phyloP scores from a whole-genome alignment of 2,888 invertebrate species.

The Caenorhabditis sp. region DNA sequence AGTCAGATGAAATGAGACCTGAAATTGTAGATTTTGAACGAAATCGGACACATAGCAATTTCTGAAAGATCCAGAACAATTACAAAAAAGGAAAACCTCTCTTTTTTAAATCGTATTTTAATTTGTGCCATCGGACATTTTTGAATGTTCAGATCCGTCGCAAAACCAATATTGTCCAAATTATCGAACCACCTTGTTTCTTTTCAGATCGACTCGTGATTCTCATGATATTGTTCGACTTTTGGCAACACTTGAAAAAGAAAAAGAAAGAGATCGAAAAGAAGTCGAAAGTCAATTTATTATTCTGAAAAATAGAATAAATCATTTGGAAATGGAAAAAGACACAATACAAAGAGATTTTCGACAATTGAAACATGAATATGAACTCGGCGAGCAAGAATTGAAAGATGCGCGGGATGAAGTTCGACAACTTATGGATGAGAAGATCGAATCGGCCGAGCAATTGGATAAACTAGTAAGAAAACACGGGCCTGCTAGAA shows the following conservation, averaged over 20 bases:
- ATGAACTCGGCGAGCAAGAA: conserved; percentile 25
- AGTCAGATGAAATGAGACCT: no score
- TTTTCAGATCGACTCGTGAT: conserved; percentile 38
- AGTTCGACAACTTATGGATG: conserved; percentile 29
- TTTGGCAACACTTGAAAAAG: conserved; percentile 42
- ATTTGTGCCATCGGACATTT: no score
- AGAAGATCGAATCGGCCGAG: conserved; percentile 29
- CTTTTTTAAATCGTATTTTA: no score
- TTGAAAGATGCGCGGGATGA: conserved; percentile 27
- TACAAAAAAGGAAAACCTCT: neutral
- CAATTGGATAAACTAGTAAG: conserved; percentile 28
- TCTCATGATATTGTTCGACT: conserved; percentile 51
- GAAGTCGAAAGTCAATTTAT: conserved; percentile 52
- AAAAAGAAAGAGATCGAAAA: conserved; percentile 48
- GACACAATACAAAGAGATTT: conserved; percentile 15
- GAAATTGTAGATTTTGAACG: no score
- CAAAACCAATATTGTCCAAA: no score
- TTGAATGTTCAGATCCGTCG: no score
- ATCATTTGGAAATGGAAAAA: conserved; percentile 33
- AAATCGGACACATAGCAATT: no score
- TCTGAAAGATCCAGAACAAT: no score
- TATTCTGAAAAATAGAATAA: conserved; percentile 42
- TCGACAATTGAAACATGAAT: conserved; percentile 15
- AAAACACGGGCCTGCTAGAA: neutral
- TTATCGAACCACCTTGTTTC: no score